These are phyloP conservation scores for Potorous gilbertii DNA, from an alignment of 2,797 vertebrate genomes.

Conservation along the genomic window DNA sequence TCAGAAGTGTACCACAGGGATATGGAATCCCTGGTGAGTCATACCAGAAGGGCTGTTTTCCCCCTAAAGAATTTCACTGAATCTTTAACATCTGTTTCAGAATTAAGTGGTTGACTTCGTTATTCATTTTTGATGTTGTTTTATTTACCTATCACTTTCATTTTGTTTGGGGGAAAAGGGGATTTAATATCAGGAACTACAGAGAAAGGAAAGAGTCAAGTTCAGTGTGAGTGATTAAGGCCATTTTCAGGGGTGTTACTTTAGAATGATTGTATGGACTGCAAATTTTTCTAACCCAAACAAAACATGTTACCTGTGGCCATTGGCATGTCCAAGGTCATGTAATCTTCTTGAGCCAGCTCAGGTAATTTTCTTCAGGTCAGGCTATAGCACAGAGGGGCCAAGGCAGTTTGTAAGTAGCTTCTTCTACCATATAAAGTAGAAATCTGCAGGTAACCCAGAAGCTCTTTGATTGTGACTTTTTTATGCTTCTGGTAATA, in stretches of 20 bases:
- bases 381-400: neutral
- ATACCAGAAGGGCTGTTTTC: neutral
- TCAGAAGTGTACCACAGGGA: neutral
- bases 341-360: neutral
- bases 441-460: neutral
- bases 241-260: neutral
- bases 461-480: neutral
- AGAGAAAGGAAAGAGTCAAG: neutral
- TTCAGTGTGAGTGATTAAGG: neutral
- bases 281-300: neutral
- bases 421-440: neutral
- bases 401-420: neutral
- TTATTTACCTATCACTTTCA: slow-evolving; percentile 12
- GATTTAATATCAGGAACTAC: neutral
- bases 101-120: neutral
- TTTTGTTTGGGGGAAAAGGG: neutral
- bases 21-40: neutral
- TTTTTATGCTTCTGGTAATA: neutral
- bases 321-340: neutral
- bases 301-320: neutral
- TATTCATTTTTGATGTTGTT: neutral
- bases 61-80: neutral
- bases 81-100: neutral
- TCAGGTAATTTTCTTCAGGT: neutral
- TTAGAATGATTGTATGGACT: neutral